Base-by-base conservation (phyloP, 1,140 invertebrate genomes). In the Grapholita molesta region DNA sequence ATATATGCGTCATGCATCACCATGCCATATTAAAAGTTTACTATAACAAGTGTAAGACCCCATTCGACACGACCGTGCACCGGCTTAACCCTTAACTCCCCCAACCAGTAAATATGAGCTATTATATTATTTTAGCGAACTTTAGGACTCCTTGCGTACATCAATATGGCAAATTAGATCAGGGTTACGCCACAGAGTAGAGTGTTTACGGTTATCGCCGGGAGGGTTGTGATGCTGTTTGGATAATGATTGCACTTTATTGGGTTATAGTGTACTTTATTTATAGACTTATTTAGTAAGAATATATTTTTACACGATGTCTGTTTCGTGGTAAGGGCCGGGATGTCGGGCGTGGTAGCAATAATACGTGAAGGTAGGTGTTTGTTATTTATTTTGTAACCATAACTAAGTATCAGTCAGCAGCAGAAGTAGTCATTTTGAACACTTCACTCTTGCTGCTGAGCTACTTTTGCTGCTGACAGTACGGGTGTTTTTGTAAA, bases 81-180 rank as follows among this genome's bases (percentile, higher is more conserved):
- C n/a, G 32, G 15, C 25, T 12, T 28, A 24, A 55, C 53, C 23
- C 55, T 28, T 15, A n/a, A 15, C n/a, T 28, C n/a, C 25, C n/a
- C 23, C 55, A 25, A 25, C 24, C 24, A 61, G 55, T 61, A 61
- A 61, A 61, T 28, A 28, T 28, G 55, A n/a, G 24, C 25, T n/a
- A 61, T 61, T 28, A 61, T 28, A 30, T 28, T 61, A 61, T 61
- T 61, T 28, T 25, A 28, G 53, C 7, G 25, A 15, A 61, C 55
- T 61, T 61, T 61, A 61, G 55, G 12, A 61, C 12, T 15, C 1
- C 24, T 25, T 61, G 25, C 6, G 24, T 25, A 25, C 55, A 61
- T 61, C 24, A 28, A 61, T 61, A 61, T 25, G 24, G 24, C 55
- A 61, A 61, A 61, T 61, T 61, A 61, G 55, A 61, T 61, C 55